Conservation (phyloP, 2,113 vertebrate genomes). For the Rhinoptilus africanus region DNA sequence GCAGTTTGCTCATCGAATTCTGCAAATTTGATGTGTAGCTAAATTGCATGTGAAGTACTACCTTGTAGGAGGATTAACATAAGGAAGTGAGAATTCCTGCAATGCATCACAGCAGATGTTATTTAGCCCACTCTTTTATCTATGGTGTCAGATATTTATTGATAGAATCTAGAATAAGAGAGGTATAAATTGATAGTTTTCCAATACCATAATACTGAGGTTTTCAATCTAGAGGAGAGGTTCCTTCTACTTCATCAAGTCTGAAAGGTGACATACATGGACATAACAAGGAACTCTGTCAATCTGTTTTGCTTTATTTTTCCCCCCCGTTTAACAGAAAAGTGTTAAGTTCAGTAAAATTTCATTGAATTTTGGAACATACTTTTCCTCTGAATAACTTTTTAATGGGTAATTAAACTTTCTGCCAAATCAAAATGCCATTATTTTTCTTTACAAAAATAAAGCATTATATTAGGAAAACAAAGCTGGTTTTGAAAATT, state of each 20-base stretch:
- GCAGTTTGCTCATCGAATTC: background rate
- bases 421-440: background rate
- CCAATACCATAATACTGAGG: background rate
- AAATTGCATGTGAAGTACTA: background rate
- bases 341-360: background rate
- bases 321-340: too few species aligned
- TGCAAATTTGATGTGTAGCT: background rate
- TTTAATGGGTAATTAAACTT: background rate
- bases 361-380: background rate
- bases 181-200: background rate
- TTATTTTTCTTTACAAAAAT: background rate
- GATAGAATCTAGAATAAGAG: background rate
- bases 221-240: background rate
- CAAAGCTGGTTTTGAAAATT: background rate
- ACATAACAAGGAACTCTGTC: background rate
- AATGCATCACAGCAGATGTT: background rate
- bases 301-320: background rate
- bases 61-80: background rate
- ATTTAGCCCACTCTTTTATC: background rate
- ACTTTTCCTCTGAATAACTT: background rate
- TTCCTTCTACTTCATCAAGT: background rate
- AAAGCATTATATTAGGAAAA: background rate
- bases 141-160: background rate
- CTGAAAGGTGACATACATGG: background rate
- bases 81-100: background rate